phyloP scores from a whole-genome alignment of 2,113 vertebrate genomes.

The Eudyptes chrysolophus region DNA sequence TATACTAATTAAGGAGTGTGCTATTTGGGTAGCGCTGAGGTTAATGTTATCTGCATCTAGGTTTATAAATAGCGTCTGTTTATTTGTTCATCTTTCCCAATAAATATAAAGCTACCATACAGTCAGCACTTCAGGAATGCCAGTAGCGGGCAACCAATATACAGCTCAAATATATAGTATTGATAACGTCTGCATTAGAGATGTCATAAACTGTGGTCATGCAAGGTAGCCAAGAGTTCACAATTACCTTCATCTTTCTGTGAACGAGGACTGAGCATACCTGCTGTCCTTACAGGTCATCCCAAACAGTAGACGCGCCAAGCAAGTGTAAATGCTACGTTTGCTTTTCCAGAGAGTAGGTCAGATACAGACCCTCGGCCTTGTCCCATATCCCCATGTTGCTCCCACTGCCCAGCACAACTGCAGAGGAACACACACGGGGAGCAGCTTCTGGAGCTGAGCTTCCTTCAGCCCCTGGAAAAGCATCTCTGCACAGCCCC shows the following conservation, averaged over 20 bases:
- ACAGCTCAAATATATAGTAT: not conserved
- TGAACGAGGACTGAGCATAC: not conserved
- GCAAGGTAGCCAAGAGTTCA: not conserved
- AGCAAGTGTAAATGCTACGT: not conserved
- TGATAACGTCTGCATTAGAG: not conserved
- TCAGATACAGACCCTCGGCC: not conserved
- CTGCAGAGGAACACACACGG: rapidly evolving
- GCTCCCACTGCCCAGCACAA: not conserved
- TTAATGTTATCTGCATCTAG: not conserved
- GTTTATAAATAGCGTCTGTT: not conserved
- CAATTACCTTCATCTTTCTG: not conserved
- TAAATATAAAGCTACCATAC: not conserved
- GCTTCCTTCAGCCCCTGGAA: not conserved
- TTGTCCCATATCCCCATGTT: rapidly evolving
- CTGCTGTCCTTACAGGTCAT: not conserved
- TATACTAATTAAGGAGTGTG: not conserved
- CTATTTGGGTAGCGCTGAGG: not conserved
- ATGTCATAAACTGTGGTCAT: rapidly evolving
- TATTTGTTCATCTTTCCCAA: not conserved
- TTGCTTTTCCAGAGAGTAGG: not conserved
- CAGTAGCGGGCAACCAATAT: too few species aligned
- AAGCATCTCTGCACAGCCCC: not conserved
- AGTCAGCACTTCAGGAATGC: not conserved
- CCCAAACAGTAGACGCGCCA: rapidly evolving
- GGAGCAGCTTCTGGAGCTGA: not conserved